Base-by-base conservation (phyloP, 64 coral and sea anemone genomes). In the Astreopora myriophthalma region DNA sequence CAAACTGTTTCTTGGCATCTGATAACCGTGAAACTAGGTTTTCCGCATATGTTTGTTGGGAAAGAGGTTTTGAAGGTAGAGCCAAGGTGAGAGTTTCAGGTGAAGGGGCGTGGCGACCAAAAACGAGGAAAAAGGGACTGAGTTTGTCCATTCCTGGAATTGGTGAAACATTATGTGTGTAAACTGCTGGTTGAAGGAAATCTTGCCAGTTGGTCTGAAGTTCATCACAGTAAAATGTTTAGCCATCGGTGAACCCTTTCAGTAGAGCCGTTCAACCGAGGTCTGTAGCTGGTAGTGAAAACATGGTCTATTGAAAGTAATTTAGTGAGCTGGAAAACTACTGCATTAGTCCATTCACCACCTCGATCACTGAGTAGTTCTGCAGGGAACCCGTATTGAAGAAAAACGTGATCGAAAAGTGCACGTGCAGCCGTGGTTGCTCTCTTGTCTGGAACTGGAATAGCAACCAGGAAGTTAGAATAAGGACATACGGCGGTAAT, bases 401-500 rank as follows among this genome's bases (percentile, higher is more conserved):
- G 40, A 44, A 44, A 44, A 44, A 44, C 85, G 37, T 71, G 46
- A 73, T 87, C 63, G 69, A 71, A 69, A 9, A 85, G 31, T 64
- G 82, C 82, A 20, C 16, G 49, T 16, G 82, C 82, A 35, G 82
- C 82, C 12, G 85, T 87, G 26, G 85, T 71, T 5, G 85, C 85
- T 24, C 69, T 27, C 39, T 87, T 87, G 38, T 87, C 85, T 25
- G 62, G 85, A 71, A 87, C 64, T 39, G 86, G 86, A 74, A 75
- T 88, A 34, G 86, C 86, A 28, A 30, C 29, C 44, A 88, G 55
- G 44, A 88, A 44, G 40, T 44, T 44, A 44, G 40, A 44, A 44
- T 44, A 44, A 44, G 40, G 40, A 44, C 40, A 44, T 44, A 44
- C 40, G 40, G 40, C 40, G 11, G 40, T 44, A 44, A 44, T 44